These are phyloP conservation scores for Leptopterna dolabrata DNA, from an alignment of 2,888 invertebrate species.

Conservation along the genomic window DNA sequence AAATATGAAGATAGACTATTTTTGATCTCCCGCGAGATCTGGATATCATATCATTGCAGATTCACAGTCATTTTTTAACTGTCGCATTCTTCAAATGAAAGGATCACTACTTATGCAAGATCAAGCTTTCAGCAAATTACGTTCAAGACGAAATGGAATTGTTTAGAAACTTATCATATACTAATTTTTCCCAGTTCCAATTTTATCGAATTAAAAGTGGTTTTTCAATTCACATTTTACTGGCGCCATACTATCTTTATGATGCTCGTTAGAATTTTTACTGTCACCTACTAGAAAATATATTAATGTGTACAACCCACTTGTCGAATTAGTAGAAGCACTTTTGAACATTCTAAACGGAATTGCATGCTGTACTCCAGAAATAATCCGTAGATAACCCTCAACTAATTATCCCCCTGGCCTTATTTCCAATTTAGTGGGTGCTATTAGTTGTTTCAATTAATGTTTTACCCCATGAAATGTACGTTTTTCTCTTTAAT, in stretches of 20 bases:
- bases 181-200: no score
- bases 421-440: not conserved
- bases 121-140: no score
- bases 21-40: no score
- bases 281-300: conserved; percentile 25
- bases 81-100: no score
- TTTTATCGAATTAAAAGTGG: no score
- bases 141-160: no score
- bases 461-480: not conserved
- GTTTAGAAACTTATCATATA: no score
- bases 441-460: not conserved
- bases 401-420: not conserved
- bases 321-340: conserved; percentile 32
- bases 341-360: conserved; percentile 2
- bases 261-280: conserved; percentile 33
- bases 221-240: no score
- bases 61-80: no score
- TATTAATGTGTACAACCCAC: conserved; percentile 22
- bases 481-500: not conserved
- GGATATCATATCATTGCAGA: no score
- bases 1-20: no score
- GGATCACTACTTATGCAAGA: no score
- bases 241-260: not conserved
- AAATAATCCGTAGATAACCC: not conserved
- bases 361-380: conserved; percentile 21